Evolutionary conservation across 2,888 invertebrate species (phyloP), one percentile per base, ranked within the genome.

Genomic region (Colostygia pectinataria): DNA sequence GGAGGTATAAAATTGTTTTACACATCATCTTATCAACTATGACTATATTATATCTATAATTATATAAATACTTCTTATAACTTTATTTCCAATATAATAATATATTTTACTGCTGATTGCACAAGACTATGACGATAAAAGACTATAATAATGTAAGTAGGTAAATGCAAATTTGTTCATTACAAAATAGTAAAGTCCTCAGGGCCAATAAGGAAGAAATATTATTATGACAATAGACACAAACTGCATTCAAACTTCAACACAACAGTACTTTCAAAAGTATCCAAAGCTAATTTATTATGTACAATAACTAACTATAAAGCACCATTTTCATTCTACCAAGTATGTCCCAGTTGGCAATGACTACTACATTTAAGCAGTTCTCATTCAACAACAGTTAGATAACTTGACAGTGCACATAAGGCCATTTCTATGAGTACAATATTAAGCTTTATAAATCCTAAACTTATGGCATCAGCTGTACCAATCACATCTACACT

Each of bases 261-360:
- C 64, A 74, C 71, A 74, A 75, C 59, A 77, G 73, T 68, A 68
- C 68, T 78, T 84, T 83, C 71, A 85, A 86, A 83, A 86, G 84
- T 85, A 85, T 78, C 63, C 73, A 77, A 78, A 74, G 77, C 78
- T 63, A 87, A 89, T 90, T 90, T 84, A 88, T 89, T 90, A 89
- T 89, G 88, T 90, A 90, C 90, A 90, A 78, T 71, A 77, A 80
- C 88, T 89, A 89, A 84, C 86, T 88, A 86, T 85, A 72, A 88
- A 90, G 90, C 90, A 90, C 90, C 90, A 88, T 86, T 78, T 79
- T 83, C 77, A 82, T 82, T 81, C 77, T 77, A 80, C 72, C 72
- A 79, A 71, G 66, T 66, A 66, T 62, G 37, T 69, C 61, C 66
- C 61, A 64, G 70, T 74, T 77, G 74, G 77, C 74, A 75, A 73